phyloP scores from a whole-genome alignment of 1,140 invertebrate species.

The Zaprionus camerounensis region DNA sequence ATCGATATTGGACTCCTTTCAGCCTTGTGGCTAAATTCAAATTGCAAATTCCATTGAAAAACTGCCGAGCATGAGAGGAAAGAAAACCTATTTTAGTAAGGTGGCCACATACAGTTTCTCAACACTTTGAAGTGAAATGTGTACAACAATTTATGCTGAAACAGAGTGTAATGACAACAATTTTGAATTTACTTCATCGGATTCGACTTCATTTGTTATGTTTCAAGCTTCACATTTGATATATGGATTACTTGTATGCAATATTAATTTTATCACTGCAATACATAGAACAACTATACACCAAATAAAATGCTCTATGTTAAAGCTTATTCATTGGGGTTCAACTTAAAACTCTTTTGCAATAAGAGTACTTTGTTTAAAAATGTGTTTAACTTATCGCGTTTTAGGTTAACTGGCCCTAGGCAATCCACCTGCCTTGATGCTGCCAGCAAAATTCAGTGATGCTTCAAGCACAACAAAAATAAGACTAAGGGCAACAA shows the following conservation, averaged over 20 bases:
- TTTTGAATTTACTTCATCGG: neutral
- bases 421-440: constrained; percentile 1
- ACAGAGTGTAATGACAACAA: neutral
- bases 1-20: neutral
- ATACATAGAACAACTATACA: too few relatives aligned
- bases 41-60: constrained; percentile 18
- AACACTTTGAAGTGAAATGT: constrained; percentile 25
- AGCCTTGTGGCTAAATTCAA: constrained; percentile 11
- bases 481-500: neutral
- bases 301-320: too few relatives aligned
- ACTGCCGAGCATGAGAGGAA: neutral
- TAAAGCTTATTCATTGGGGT: too few relatives aligned
- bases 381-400: neutral
- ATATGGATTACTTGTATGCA: neutral
- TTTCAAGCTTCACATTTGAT: neutral
- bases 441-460: constrained; percentile 10
- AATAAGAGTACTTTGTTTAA: neutral
- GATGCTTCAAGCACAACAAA: neutral
- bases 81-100: constrained; percentile 28
- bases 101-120: neutral
- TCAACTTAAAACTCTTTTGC: too few relatives aligned
- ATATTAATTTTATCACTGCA: too few relatives aligned
- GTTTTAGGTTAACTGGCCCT: neutral
- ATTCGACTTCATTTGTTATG: neutral
- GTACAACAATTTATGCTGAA: constrained; percentile 34